phyloP scores from a whole-genome alignment of 2,888 invertebrate genomes.

The Chesias legatella region DNA sequence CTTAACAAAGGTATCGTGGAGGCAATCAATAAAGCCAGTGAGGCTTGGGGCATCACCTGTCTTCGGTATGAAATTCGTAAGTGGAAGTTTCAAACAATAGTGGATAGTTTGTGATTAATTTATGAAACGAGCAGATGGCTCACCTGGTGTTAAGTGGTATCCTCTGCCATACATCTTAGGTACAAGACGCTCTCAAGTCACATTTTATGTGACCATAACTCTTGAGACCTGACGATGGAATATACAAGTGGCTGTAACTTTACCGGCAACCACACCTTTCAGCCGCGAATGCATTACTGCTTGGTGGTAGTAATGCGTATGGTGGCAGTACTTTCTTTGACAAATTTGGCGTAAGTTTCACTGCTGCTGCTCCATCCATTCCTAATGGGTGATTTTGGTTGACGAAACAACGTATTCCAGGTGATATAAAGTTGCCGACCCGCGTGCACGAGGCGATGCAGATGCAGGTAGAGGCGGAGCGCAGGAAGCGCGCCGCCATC shows the following conservation, averaged over 20 bases:
- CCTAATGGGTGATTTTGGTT: background rate
- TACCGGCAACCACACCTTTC: too few species aligned
- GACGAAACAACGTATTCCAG: constrained; percentile 61
- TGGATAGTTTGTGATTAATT: too few species aligned
- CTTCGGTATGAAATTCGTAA: constrained; percentile 85
- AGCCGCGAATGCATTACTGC: background rate
- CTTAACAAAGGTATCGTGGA: constrained; percentile 97
- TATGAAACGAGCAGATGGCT: too few species aligned
- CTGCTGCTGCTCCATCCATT: too few species aligned
- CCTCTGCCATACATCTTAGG: too few species aligned
- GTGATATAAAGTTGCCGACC: constrained; percentile 92
- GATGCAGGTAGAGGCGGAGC: constrained; percentile 99
- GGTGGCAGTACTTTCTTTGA: too few species aligned
- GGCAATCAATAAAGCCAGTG: constrained; percentile 98
- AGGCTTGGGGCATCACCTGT: constrained; percentile 98
- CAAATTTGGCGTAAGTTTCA: too few species aligned
- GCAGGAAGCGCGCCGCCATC: constrained; percentile 97
- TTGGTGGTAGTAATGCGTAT: too few species aligned
- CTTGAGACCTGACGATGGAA: too few species aligned
- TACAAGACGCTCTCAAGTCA: too few species aligned
- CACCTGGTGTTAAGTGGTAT: too few species aligned
- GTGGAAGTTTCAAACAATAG: constrained; percentile 29
- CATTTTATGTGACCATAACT: too few species aligned
- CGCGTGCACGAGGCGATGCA: constrained; percentile 99
- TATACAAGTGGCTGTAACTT: background rate